phyloP scores from a whole-genome alignment of 2,888 invertebrate genomes.

The Temnothorax ravouxi region DNA sequence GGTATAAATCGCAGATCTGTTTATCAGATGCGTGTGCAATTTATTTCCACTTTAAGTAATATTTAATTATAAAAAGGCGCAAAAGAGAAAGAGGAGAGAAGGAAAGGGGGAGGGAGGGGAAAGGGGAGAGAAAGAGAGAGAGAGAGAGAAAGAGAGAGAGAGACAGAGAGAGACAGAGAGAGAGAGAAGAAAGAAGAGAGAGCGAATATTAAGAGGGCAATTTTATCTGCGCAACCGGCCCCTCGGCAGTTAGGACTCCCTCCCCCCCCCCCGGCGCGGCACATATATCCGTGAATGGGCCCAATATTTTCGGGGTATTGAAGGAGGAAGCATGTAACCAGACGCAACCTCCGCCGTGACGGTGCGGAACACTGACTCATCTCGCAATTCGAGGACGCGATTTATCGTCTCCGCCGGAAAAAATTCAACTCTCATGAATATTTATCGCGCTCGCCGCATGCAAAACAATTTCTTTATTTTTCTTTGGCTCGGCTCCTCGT shows the following conservation, averaged over 20 bases:
- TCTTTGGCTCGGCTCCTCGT: not conserved
- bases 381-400: slow-evolving; percentile 69
- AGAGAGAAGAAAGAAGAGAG: not conserved
- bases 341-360: not conserved
- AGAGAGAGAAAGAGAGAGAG: not conserved
- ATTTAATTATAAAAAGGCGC: slow-evolving; percentile 5
- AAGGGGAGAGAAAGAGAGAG: not conserved
- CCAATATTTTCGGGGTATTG: slow-evolving; percentile 45
- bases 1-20: slow-evolving; percentile 12
- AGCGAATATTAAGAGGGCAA: slow-evolving; percentile 23
- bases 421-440: slow-evolving; percentile 74
- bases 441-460: slow-evolving; percentile 69
- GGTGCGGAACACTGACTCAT: slow-evolving; percentile 68
- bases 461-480: slow-evolving; percentile 72
- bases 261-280: too few relatives aligned
- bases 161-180: not conserved
- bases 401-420: slow-evolving; percentile 72
- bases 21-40: slow-evolving; percentile 11
- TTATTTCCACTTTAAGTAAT: slow-evolving; percentile 36
- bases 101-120: not conserved
- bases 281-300: not conserved
- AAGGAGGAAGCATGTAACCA: slow-evolving; percentile 25
- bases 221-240: slow-evolving; percentile 25
- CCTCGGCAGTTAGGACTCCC: not conserved
- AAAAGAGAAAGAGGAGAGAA: not conserved